Evolutionary conservation across 2,888 invertebrate species (phyloP).

Genomic region (Eristalis arbustorum): DNA sequence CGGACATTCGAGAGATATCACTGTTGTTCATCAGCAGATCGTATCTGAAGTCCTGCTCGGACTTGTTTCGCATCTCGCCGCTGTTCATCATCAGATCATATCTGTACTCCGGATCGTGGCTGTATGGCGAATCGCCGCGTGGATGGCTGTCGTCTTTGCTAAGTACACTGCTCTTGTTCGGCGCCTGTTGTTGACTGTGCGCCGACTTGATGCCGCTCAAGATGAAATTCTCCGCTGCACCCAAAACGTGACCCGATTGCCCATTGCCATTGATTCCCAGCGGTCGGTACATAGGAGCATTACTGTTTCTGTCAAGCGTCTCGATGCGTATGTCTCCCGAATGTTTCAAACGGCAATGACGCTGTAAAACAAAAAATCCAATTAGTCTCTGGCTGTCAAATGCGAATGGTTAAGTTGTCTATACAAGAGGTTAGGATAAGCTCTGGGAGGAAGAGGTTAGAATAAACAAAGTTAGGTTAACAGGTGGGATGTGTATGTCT

Average conservation of each 20-base stretch:
- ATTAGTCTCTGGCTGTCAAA: constrained; percentile 17
- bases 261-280: constrained; percentile 73
- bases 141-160: constrained; percentile 71
- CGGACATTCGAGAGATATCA: not conserved
- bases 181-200: constrained; percentile 68
- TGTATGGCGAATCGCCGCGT: constrained; percentile 20
- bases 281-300: constrained; percentile 77
- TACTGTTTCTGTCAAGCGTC: constrained; percentile 79
- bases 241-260: constrained; percentile 36
- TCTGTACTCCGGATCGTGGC: constrained; percentile 4
- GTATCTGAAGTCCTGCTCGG: not conserved
- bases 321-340: constrained; percentile 88
- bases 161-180: constrained; percentile 70
- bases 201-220: constrained; percentile 64
- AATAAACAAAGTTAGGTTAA: too few species aligned
- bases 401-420: not conserved
- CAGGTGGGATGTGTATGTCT: not conserved
- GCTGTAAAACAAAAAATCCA: constrained; percentile 80
- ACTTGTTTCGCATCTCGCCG: not conserved
- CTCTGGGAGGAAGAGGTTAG: not conserved
- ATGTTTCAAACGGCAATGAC: constrained; percentile 90
- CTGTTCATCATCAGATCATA: not conserved
- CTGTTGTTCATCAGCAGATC: not conserved
- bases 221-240: constrained; percentile 62
- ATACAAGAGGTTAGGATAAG: constrained; percentile 15